Percentiles rank a stretch among this genome's conserved stretches.
phyloP scores from a whole-genome alignment of 2,113 vertebrate species.

The Odobenus rosmarus region DNA sequence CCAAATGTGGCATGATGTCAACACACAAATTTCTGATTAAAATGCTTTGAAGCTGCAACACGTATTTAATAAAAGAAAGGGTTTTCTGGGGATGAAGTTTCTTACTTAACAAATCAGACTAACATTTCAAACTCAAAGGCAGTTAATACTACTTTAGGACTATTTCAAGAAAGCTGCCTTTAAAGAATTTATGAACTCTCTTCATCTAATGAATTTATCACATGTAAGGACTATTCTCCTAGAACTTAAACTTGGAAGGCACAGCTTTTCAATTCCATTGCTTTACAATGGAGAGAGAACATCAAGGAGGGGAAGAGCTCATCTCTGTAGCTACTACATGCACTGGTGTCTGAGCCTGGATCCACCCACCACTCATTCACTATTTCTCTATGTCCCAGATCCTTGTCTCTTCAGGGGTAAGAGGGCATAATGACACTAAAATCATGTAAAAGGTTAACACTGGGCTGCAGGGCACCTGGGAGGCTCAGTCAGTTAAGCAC shows the following conservation, averaged over 20 bases:
- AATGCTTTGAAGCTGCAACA: not conserved
- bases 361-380: not conserved
- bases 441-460: not conserved
- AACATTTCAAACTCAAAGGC: conserved; percentile 31
- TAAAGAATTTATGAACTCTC: conserved; percentile 6
- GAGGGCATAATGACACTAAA: not conserved
- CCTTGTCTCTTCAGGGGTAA: not conserved
- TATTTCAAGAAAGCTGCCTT: not conserved
- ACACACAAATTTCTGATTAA: not conserved
- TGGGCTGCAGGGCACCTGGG: not conserved
- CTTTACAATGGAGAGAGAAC: not conserved
- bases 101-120: conserved; percentile 11
- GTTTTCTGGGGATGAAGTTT: not conserved
- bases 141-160: conserved; percentile 4
- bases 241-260: not conserved
- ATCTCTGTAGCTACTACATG: not conserved
- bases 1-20: not conserved
- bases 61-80: not conserved
- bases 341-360: not conserved
- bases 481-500: not conserved
- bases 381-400: not conserved
- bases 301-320: not conserved
- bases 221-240: not conserved
- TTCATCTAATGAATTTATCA: not conserved
- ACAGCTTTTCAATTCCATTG: not conserved